Evolutionary conservation across 2,797 vertebrate species (phyloP).

Genomic region (Fistularia tabacaria): DNA sequence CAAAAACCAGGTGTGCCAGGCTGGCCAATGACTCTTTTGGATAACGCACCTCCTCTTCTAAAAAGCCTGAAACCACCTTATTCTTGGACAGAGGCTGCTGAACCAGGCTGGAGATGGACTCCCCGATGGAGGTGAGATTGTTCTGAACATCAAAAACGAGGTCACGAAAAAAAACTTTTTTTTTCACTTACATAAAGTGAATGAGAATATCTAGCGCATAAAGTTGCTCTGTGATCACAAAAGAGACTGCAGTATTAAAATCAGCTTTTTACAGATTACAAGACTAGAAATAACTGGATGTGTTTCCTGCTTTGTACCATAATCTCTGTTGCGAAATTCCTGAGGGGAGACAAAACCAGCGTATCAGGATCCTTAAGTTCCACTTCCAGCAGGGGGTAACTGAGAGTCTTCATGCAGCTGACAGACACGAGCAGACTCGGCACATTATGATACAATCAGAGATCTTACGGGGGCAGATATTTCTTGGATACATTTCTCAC

Average conservation of each 20-base stretch:
- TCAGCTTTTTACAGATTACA: too few relatives aligned
- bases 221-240: neutral
- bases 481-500: constrained; percentile 35
- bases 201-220: neutral
- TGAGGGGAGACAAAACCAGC: constrained; percentile 78
- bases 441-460: neutral
- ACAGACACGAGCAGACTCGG: neutral
- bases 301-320: constrained; percentile 70
- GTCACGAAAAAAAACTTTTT: neutral
- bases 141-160: constrained; percentile 35
- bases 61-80: constrained; percentile 69
- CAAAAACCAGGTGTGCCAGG: constrained; percentile 88
- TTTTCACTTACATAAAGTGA: neutral
- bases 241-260: too few relatives aligned
- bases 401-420: constrained; percentile 91
- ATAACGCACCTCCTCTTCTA: constrained; percentile 82
- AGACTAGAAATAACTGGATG: neutral
- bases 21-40: constrained; percentile 85
- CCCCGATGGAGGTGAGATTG: constrained; percentile 60
- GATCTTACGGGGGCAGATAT: too few relatives aligned
- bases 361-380: constrained; percentile 80
- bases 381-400: constrained; percentile 81
- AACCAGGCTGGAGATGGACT: constrained; percentile 66
- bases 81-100: constrained; percentile 66
- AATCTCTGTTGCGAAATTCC: constrained; percentile 84